A percentile compares a stretch with the other conserved stretches of the same genome.
Evolutionary conservation across 2,888 invertebrate species (phyloP).

Genomic region (Agrotis ipsilon): DNA sequence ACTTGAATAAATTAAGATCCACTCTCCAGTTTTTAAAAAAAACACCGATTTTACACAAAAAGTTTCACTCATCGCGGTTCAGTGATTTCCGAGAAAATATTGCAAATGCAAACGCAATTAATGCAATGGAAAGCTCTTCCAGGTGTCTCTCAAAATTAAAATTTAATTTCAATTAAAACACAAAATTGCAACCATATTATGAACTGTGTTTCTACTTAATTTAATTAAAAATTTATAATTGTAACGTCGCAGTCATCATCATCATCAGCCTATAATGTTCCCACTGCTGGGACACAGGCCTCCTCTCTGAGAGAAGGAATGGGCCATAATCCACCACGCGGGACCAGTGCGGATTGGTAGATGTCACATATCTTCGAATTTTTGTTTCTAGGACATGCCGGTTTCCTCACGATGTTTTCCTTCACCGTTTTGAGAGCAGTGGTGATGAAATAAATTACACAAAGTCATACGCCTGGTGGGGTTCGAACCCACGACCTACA

Average conservation of each 20-base stretch:
- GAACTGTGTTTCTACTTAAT: conserved; percentile 20
- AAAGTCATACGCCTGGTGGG: no score
- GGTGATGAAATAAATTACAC: no score
- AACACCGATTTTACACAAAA: conserved; percentile 26
- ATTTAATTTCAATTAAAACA: conserved; percentile 25
- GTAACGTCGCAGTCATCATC: background rate
- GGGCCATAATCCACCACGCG: no score
- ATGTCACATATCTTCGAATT: no score
- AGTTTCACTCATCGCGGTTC: conserved; percentile 14
- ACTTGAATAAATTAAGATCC: conserved; percentile 13
- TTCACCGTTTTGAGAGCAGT: no score
- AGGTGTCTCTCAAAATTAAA: conserved; percentile 7
- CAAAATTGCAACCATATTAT: conserved; percentile 14
- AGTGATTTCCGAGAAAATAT: conserved; percentile 17
- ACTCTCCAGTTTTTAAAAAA: conserved; percentile 19
- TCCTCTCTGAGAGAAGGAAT: no score
- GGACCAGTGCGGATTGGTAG: no score
- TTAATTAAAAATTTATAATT: conserved; percentile 31
- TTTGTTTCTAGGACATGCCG: no score
- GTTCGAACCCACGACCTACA: no score
- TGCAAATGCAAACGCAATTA: conserved; percentile 47
- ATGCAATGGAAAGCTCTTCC: background rate
- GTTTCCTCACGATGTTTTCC: no score
- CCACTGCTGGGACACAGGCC: no score
- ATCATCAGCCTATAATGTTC: no score